Evolutionary conservation across 2,888 invertebrate species (phyloP), one percentile per base, ranked within the genome.

Genomic region (Drosophila testacea): DNA sequence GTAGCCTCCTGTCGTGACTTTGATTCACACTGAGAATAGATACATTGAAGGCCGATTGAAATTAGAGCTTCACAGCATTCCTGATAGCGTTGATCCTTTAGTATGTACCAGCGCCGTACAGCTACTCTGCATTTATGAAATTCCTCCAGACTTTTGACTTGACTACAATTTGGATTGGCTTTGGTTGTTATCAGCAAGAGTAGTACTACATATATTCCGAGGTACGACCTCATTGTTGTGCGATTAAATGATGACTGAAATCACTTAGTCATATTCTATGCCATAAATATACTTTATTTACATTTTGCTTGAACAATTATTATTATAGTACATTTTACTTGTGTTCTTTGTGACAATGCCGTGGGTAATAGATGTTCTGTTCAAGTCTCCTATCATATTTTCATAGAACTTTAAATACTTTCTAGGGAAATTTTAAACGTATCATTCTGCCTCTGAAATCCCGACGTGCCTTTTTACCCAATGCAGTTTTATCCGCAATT

Each of bases 61-160:
- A 32, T 36, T 0, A 51, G 6, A 11, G n/a, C 16, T 28, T 44
- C 9, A n/a, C 55, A 55, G 39, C 55, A 63, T 22, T 52, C n/a
- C 32, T 4, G 2, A 32, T 5, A 54, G 22, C 42, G 16, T 42
- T 22, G 7, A n/a, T 54, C 42, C 41, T 54, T 54, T 11, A 22
- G 4, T 2, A 5, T 5, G 32, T 5, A 42, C 41, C 42, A 54
- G 0, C 11, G 1, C 1, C 32, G 7, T 1, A 42, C 9, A 3
- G 32, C 22, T 4, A 5, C 7, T 5, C 2, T 30, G 11, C 52
- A 54, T 4, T 11, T 41, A 0, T 11, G 1, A 7, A 32, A 2
- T 0, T 32, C 1, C 32, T 7, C 7, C 9, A 0, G 32, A 1
- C 1, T 32, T 6, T 6, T 32, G 6, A 32, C 0, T 0, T 42